These are phyloP conservation scores for Gasteruption jaculator DNA, from an alignment of 2,888 invertebrate species.

Conservation along the genomic window DNA sequence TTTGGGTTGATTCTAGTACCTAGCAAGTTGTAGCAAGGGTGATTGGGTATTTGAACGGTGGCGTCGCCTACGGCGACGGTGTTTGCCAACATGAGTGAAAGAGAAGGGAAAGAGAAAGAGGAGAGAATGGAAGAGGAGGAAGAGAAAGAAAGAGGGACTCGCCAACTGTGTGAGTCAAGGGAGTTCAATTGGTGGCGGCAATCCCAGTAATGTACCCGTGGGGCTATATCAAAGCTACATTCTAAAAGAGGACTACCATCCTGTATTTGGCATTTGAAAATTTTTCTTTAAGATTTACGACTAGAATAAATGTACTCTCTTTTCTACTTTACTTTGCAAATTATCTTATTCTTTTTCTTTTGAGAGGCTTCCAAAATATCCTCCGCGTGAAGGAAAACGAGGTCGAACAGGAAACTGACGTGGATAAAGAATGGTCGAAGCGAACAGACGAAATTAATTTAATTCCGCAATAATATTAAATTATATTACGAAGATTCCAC, in stretches of 20 bases:
- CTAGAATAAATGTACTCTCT: too few relatives aligned
- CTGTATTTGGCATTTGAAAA: constrained; percentile 35
- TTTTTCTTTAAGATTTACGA: too few relatives aligned
- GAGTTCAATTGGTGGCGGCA: constrained; percentile 45
- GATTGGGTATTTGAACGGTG: constrained; percentile 47
- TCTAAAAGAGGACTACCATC: constrained; percentile 28
- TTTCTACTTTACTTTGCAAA: too few relatives aligned
- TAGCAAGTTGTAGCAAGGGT: constrained; percentile 32
- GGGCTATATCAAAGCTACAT: constrained; percentile 47
- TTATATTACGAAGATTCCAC: too few relatives aligned
- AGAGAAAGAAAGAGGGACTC: too few relatives aligned
- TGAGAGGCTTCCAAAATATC: too few relatives aligned
- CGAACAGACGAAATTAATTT: too few relatives aligned
- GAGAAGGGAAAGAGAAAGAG: background rate
- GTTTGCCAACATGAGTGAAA: constrained; percentile 37
- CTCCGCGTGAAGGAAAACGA: too few relatives aligned
- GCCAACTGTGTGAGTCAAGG: constrained; percentile 28
- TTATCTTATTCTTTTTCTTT: too few relatives aligned
- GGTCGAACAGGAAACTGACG: too few relatives aligned
- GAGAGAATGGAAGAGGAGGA: background rate
- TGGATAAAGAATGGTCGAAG: too few relatives aligned
- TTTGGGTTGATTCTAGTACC: constrained; percentile 37
- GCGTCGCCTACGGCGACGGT: constrained; percentile 40
- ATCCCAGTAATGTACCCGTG: constrained; percentile 51
- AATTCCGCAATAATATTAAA: too few relatives aligned